phyloP scores from a whole-genome alignment of 1,140 invertebrate species.

The Anadara kagoshimensis region DNA sequence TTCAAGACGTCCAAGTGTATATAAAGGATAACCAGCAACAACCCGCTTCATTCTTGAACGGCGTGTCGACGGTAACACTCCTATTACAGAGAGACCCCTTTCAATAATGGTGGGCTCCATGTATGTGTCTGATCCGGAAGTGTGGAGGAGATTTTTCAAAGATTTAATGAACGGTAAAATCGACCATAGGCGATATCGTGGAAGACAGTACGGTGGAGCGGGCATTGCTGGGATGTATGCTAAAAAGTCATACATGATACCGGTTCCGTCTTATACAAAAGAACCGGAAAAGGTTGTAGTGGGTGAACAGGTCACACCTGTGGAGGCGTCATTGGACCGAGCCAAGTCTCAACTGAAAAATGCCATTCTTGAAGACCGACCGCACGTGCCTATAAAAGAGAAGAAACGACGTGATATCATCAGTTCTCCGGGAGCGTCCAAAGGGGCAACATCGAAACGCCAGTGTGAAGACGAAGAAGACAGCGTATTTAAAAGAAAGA shows the following conservation, averaged over 20 bases:
- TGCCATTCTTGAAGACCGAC: constrained; percentile 1
- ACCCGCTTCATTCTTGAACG: constrained; percentile 28
- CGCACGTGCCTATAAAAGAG: constrained; percentile 3
- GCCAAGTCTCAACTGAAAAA: constrained; percentile 20
- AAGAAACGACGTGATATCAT: too few relatives aligned
- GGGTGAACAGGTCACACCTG: constrained; percentile 19
- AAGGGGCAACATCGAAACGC: too few relatives aligned
- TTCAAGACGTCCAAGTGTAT: constrained; percentile 32
- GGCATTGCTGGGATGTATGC: neutral
- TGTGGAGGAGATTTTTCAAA: constrained; percentile 36
- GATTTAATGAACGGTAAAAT: constrained; percentile 19
- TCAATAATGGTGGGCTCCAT: constrained; percentile 16
- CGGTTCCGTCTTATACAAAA: constrained; percentile 12
- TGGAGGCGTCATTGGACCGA: constrained; percentile 19
- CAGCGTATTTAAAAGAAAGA: constrained; percentile 9
- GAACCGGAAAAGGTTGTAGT: neutral
- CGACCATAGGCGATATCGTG: constrained; percentile 15
- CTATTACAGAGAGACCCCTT: constrained; percentile 17
- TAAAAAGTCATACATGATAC: constrained; percentile 19
- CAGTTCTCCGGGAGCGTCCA: too few relatives aligned
- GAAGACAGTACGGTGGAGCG: constrained; percentile 8
- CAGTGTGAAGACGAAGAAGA: too few relatives aligned
- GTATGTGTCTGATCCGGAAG: constrained; percentile 25
- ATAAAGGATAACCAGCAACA: constrained; percentile 23
- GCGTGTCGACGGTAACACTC: constrained; percentile 21